A percentile compares a stretch with the other conserved stretches of the same genome.
phyloP scores from a whole-genome alignment of 1,140 invertebrate species.

The Tetranychus urticae region DNA sequence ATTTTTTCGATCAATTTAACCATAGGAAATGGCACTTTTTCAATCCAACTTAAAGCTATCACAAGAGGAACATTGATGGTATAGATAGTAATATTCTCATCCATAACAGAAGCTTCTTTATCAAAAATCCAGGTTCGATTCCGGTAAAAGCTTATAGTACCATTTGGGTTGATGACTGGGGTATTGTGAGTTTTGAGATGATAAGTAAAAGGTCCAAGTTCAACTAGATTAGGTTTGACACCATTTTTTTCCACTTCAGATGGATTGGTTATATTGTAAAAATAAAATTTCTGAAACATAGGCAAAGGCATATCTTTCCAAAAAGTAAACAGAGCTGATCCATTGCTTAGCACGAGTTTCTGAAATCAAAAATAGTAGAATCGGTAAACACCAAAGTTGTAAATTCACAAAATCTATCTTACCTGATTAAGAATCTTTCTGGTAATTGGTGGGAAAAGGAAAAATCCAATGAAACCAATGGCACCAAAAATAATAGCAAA shows the following conservation, averaged over 20 bases:
- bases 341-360: neutral
- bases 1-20: constrained; percentile 58
- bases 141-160: constrained; percentile 64
- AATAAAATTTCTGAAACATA: constrained; percentile 25
- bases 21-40: constrained; percentile 45
- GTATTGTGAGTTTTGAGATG: constrained; percentile 14
- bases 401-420: too few species aligned
- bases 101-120: constrained; percentile 49
- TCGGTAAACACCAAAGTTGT: too few species aligned
- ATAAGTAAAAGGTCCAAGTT: constrained; percentile 51
- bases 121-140: constrained; percentile 61
- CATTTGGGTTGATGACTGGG: constrained; percentile 30
- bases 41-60: constrained; percentile 49
- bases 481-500: too few species aligned
- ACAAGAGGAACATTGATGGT: constrained; percentile 75
- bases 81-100: constrained; percentile 46
- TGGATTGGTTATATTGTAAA: constrained; percentile 78
- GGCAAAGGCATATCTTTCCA: constrained; percentile 24
- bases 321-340: constrained; percentile 3
- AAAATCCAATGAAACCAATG: too few species aligned
- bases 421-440: too few species aligned
- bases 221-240: constrained; percentile 45
- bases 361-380: too few species aligned
- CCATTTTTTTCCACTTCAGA: constrained; percentile 28
- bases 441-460: too few species aligned